A percentile compares a stretch with the other conserved stretches of the same genome.
These are phyloP conservation scores for Coreius guichenoti DNA, from an alignment of 2,797 vertebrate species.

Conservation along the genomic window DNA sequence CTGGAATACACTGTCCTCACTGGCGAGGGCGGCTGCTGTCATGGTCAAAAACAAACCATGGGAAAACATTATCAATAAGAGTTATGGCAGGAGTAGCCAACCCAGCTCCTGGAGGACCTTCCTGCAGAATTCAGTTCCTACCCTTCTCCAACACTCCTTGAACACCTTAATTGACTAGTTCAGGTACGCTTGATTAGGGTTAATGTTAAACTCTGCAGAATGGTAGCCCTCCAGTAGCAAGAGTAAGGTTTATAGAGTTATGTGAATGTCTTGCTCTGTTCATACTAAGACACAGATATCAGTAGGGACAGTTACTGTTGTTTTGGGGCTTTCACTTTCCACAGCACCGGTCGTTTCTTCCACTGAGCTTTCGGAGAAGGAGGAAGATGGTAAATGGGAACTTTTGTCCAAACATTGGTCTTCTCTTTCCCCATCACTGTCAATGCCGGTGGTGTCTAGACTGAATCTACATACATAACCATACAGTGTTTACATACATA, in stretches of 20 bases:
- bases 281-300: not conserved
- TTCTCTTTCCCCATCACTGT: slow-evolving; percentile 82
- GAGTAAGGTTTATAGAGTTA: not conserved
- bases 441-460: slow-evolving; percentile 76
- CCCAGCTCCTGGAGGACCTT: not conserved
- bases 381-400: slow-evolving; percentile 40
- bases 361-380: slow-evolving; percentile 46
- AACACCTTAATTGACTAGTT: not conserved
- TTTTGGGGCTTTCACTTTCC: slow-evolving; percentile 38
- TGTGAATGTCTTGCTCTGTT: not conserved
- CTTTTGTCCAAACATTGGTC: slow-evolving; percentile 66
- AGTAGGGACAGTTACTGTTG: slow-evolving; percentile 28
- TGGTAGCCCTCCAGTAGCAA: not conserved
- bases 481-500: slow-evolving; percentile 1
- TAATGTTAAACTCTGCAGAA: not conserved
- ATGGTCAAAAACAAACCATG: not conserved
- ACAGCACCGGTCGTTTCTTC: slow-evolving; percentile 63
- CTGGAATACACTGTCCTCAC: slow-evolving; percentile 79
- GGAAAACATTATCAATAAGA: not conserved
- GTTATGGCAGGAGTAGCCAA: not conserved
- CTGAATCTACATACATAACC: slow-evolving; percentile 79
- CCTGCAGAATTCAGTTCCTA: not conserved
- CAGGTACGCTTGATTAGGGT: not conserved
- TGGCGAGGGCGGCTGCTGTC: not conserved
- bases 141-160: not conserved